A percentile compares a stretch with the other conserved stretches of the same genome.
Evolutionary conservation across 1,140 invertebrate genomes (phyloP).

Genomic region (Drosophila orena): DNA sequence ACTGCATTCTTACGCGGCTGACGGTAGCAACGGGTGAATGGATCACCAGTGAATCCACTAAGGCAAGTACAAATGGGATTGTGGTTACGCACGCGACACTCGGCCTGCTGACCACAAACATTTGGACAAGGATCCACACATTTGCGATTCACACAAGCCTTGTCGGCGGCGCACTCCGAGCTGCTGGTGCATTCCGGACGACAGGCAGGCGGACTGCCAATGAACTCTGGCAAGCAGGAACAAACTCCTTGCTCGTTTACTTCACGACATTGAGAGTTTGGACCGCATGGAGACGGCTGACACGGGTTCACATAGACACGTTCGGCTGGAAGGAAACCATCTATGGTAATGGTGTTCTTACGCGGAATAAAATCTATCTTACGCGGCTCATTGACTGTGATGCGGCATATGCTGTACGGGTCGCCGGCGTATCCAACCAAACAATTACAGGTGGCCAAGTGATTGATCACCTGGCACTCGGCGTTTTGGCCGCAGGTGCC

Average conservation of each 20-base stretch:
- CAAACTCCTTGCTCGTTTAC: slow-evolving; percentile 89
- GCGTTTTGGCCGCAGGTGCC: slow-evolving; percentile 91
- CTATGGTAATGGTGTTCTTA: slow-evolving; percentile 1
- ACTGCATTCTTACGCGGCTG: slow-evolving; percentile 85
- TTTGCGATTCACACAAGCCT: slow-evolving; percentile 92
- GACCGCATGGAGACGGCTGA: slow-evolving; percentile 90
- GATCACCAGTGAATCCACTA: slow-evolving; percentile 91
- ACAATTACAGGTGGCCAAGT: slow-evolving; percentile 90
- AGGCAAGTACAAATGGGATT: slow-evolving; percentile 91
- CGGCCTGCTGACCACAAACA: slow-evolving; percentile 91
- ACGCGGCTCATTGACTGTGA: slow-evolving; percentile 87
- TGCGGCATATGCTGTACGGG: slow-evolving; percentile 87
- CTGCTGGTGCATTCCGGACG: slow-evolving; percentile 91
- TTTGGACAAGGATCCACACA: slow-evolving; percentile 92
- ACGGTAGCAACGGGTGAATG: slow-evolving; percentile 84
- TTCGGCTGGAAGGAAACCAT: slow-evolving; percentile 60
- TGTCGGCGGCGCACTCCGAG: slow-evolving; percentile 90
- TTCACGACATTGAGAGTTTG: slow-evolving; percentile 88
- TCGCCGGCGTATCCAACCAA: slow-evolving; percentile 89
- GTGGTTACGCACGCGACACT: slow-evolving; percentile 91
- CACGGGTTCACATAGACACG: slow-evolving; percentile 87
- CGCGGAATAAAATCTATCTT: slow-evolving; percentile 63
- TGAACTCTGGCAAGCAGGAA: slow-evolving; percentile 89
- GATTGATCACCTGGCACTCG: slow-evolving; percentile 89
- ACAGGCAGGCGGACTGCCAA: slow-evolving; percentile 91